Percentiles rank a stretch among this genome's conserved stretches.
Conservation (phyloP, 2,113 vertebrate species). For the Austrofundulus limnaeus region DNA sequence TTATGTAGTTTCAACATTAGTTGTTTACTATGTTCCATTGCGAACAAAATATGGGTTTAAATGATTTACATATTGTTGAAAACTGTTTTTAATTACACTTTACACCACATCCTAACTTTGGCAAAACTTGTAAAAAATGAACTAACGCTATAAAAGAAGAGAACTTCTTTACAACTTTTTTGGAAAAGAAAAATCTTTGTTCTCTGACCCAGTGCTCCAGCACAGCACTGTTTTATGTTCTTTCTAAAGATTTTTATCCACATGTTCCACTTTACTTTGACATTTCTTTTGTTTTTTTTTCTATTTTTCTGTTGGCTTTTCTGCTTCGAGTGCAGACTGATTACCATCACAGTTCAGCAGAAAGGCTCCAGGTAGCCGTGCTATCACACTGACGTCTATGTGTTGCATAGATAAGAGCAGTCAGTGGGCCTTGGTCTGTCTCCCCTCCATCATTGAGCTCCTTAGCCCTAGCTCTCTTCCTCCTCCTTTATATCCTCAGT, state of each 20-base stretch:
- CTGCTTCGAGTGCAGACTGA: conserved; percentile 65
- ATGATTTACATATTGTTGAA: too few relatives aligned
- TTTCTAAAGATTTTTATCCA: conserved; percentile 46
- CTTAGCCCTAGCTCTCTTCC: conserved; percentile 14
- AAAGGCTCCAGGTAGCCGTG: conserved; percentile 66
- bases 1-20: too few relatives aligned
- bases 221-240: too few relatives aligned
- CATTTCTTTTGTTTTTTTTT: conserved; percentile 31
- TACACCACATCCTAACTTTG: too few relatives aligned
- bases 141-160: too few relatives aligned
- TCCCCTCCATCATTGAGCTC: conserved; percentile 9
- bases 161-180: too few relatives aligned
- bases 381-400: conserved; percentile 60
- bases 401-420: conserved; percentile 62
- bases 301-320: conserved; percentile 4
- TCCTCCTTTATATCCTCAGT: conserved; percentile 44
- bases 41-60: too few relatives aligned
- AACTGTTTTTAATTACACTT: too few relatives aligned
- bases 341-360: conserved; percentile 61
- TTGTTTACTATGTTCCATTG: too few relatives aligned
- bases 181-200: too few relatives aligned
- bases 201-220: too few relatives aligned
- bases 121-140: too few relatives aligned
- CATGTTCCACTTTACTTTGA: conserved; percentile 38
- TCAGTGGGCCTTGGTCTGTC: conserved; percentile 38